phyloP scores from a whole-genome alignment of 1,140 invertebrate species.

The Trissolcus basalis region DNA sequence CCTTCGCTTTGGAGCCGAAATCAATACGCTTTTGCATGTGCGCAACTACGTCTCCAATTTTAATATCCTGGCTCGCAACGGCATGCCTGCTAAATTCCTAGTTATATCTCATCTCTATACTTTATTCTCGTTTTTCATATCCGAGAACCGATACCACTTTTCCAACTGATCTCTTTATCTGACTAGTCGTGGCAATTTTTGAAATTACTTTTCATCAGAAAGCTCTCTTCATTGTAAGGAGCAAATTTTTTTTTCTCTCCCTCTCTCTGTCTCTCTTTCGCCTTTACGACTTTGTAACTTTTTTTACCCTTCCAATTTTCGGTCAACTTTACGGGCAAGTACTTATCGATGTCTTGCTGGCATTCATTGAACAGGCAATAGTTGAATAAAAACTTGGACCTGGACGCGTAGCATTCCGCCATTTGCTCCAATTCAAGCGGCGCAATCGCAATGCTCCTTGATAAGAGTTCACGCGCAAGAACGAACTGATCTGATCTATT shows the following conservation, averaged over 20 bases:
- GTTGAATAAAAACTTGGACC: constrained; percentile 29
- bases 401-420: constrained; percentile 15
- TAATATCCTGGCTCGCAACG: constrained; percentile 79
- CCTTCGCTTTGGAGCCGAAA: constrained; percentile 79
- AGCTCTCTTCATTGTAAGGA: too few species aligned
- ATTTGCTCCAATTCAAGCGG: constrained; percentile 25
- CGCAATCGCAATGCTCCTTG: constrained; percentile 28
- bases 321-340: constrained; percentile 18
- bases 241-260: constrained; percentile 3
- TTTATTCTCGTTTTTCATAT: constrained; percentile 2
- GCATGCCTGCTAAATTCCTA: constrained; percentile 79
- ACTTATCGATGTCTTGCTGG: constrained; percentile 29
- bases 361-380: constrained; percentile 23
- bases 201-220: constrained; percentile 6
- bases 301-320: constrained; percentile 15
- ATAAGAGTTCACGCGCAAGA: constrained; percentile 24
- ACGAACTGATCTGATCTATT: constrained; percentile 15
- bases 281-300: constrained; percentile 12
- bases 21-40: constrained; percentile 84
- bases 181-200: neutral
- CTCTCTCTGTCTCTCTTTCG: constrained; percentile 13
- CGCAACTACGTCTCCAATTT: constrained; percentile 84
- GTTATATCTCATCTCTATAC: constrained; percentile 18
- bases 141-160: constrained; percentile 1
- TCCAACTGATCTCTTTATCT: neutral